phyloP scores from a whole-genome alignment of 2,888 invertebrate genomes.

The Cerceris ruficornis region DNA sequence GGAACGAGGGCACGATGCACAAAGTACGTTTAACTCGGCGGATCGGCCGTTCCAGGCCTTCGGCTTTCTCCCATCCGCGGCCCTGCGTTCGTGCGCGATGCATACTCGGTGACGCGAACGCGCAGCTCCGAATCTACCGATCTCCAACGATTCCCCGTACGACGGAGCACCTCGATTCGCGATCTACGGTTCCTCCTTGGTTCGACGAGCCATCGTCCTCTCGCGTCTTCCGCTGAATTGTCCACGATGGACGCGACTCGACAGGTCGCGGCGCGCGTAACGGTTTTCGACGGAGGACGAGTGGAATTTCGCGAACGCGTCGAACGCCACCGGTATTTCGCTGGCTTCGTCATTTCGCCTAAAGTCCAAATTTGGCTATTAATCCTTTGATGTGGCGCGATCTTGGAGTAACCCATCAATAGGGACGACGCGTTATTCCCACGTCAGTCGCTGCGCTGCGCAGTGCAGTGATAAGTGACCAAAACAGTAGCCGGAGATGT shows the following conservation, averaged over 20 bases:
- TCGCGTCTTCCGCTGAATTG: too few species aligned
- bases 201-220: too few species aligned
- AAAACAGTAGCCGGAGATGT: too few species aligned
- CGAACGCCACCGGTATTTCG: too few species aligned
- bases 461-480: too few species aligned
- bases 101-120: slow-evolving; percentile 68
- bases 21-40: slow-evolving; percentile 71
- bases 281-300: background rate
- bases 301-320: background rate
- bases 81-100: slow-evolving; percentile 40
- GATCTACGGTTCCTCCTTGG: too few species aligned
- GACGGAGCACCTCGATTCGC: background rate
- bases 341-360: too few species aligned
- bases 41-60: slow-evolving; percentile 65
- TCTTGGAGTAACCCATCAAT: too few species aligned
- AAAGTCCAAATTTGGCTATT: too few species aligned
- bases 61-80: slow-evolving; percentile 71
- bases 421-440: too few species aligned
- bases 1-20: slow-evolving; percentile 73
- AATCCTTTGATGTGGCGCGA: too few species aligned
- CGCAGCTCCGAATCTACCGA: background rate
- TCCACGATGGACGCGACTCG: background rate
- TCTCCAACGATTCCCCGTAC: background rate
- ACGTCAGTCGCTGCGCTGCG: too few species aligned
- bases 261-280: background rate